Conservation (phyloP, 2,888 invertebrate species). For the Hyposoter dolosus region DNA sequence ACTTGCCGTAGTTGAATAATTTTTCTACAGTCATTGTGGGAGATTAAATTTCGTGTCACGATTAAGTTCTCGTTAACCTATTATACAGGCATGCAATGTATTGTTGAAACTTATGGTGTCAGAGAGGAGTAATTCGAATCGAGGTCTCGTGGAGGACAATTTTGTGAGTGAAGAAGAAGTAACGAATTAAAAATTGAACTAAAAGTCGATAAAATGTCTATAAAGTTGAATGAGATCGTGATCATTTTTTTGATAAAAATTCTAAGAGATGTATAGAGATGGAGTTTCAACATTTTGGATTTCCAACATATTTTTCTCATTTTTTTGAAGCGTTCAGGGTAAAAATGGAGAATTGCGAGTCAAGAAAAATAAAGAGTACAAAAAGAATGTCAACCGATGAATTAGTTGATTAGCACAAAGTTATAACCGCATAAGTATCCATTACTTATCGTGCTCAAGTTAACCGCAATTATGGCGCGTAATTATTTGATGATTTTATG, state of each 20-base stretch:
- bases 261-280: too few relatives aligned
- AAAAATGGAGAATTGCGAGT: not conserved
- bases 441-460: constrained; percentile 9
- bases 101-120: constrained; percentile 7
- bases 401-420: not conserved
- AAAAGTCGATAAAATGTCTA: not conserved
- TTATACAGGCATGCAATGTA: constrained; percentile 24
- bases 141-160: constrained; percentile 12
- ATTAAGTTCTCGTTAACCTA: constrained; percentile 59
- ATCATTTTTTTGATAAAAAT: not conserved
- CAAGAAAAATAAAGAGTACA: not conserved
- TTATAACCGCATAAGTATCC: constrained; percentile 20
- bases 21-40: constrained; percentile 38
- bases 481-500: constrained; percentile 27
- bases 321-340: too few relatives aligned
- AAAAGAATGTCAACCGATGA: constrained; percentile 6
- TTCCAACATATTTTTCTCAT: too few relatives aligned
- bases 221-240: not conserved
- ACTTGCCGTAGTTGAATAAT: constrained; percentile 30
- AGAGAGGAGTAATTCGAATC: not conserved
- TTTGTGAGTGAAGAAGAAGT: not conserved
- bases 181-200: not conserved
- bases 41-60: constrained; percentile 58
- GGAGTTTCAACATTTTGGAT: not conserved
- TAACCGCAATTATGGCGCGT: constrained; percentile 25